These are phyloP conservation scores for Mormyrus lacerda DNA, from an alignment of 2,113 vertebrate genomes.

Conservation along the genomic window DNA sequence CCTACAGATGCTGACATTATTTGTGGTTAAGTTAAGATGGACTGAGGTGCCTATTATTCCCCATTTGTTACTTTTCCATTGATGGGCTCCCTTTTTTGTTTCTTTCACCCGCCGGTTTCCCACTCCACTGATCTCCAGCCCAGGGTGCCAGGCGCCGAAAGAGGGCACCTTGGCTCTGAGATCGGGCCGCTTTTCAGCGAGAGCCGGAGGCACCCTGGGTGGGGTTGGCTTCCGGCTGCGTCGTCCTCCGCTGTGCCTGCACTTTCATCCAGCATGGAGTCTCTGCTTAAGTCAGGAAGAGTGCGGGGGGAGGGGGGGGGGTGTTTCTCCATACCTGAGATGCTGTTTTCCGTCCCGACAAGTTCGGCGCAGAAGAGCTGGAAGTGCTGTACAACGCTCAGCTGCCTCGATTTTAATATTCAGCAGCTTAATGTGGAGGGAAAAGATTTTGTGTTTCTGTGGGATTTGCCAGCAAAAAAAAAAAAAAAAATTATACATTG, in stretches of 20 bases:
- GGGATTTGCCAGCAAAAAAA: neutral
- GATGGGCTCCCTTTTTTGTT: neutral
- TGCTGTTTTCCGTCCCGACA: neutral
- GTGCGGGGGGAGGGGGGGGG: neutral
- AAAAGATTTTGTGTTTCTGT: neutral
- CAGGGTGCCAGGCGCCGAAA: neutral
- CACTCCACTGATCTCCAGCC: neutral
- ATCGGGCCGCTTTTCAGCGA: neutral
- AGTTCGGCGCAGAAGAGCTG: neutral
- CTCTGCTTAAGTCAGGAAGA: neutral
- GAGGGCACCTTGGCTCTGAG: neutral
- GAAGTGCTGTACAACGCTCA: neutral
- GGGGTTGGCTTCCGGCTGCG: neutral
- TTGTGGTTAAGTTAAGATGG: slow-evolving; percentile 64
- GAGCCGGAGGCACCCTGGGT: neutral
- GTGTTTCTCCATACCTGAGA: neutral
- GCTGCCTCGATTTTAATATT: neutral
- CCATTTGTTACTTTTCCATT: slow-evolving; percentile 72
- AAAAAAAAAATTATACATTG: neutral
- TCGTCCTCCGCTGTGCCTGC: neutral
- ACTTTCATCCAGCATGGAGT: neutral
- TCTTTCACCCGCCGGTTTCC: neutral
- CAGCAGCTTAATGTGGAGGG: neutral
- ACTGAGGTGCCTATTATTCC: slow-evolving; percentile 66
- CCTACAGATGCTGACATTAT: slow-evolving; percentile 72